Evolutionary conservation across 2,797 vertebrate species (phyloP).

Genomic region (Gobionotothen gibberifrons): DNA sequence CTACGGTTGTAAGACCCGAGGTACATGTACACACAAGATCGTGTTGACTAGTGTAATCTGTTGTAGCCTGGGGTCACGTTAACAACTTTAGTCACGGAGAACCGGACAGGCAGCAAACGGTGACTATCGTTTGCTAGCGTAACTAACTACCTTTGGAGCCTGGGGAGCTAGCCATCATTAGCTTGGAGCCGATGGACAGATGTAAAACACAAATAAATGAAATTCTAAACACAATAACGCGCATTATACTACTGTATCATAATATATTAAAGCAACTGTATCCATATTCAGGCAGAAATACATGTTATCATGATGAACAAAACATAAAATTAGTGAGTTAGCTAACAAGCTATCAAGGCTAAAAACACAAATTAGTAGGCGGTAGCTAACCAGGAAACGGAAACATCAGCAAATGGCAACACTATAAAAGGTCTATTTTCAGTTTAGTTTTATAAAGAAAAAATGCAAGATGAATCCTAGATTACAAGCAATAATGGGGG

Average conservation of each 20-base stretch:
- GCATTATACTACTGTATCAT: rapidly evolving
- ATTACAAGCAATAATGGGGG: background rate
- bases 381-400: slow-evolving; percentile 88
- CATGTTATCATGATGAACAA: background rate
- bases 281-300: background rate
- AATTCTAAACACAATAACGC: background rate
- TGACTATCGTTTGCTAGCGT: slow-evolving; percentile 34
- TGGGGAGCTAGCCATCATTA: slow-evolving; percentile 56
- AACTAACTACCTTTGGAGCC: slow-evolving; percentile 25
- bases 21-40: background rate
- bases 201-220: slow-evolving; percentile 31
- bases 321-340: slow-evolving; percentile 43
- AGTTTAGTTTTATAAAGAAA: slow-evolving; percentile 37
- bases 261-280: rapidly evolving
- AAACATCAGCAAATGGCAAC: slow-evolving; percentile 70
- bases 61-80: background rate
- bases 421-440: slow-evolving; percentile 58
- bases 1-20: background rate
- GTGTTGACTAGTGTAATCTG: background rate
- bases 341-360: slow-evolving; percentile 74
- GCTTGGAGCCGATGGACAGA: slow-evolving; percentile 45
- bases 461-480: slow-evolving; percentile 2
- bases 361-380: slow-evolving; percentile 86
- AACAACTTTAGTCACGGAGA: slow-evolving; percentile 24
- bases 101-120: slow-evolving; percentile 25